Evolutionary conservation across 2,113 vertebrate genomes (phyloP).

Genomic region (Diadophis punctatus): DNA sequence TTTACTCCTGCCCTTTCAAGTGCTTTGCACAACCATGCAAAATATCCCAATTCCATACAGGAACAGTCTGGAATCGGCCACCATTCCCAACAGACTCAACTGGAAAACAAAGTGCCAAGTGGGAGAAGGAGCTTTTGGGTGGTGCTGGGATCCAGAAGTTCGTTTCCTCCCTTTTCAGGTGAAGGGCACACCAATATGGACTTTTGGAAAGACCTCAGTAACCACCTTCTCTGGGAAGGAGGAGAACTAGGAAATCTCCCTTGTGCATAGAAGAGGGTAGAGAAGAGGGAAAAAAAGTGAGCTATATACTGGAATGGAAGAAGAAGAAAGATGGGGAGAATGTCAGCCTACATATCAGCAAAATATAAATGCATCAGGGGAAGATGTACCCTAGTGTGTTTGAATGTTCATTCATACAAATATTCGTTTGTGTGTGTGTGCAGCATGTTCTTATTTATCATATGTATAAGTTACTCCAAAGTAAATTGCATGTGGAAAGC

Average conservation of each 20-base stretch:
- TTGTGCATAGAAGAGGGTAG: background rate
- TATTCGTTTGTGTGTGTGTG: background rate
- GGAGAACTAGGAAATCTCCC: background rate
- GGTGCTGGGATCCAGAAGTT: background rate
- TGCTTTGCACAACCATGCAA: background rate
- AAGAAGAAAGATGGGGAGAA: background rate
- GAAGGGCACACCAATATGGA: background rate
- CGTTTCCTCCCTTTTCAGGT: background rate
- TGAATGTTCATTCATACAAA: background rate
- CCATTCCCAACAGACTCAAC: background rate
- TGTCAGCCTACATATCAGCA: background rate
- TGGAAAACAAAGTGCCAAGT: background rate
- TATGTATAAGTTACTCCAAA: background rate
- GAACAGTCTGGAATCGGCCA: background rate
- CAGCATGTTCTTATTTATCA: background rate
- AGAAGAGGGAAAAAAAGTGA: background rate
- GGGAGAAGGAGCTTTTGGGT: background rate
- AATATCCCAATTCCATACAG: background rate
- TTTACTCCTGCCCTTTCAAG: background rate
- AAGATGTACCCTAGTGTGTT: no score
- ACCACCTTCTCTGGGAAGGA: background rate
- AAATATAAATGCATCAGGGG: background rate
- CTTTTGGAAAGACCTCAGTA: background rate
- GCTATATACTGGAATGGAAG: background rate
- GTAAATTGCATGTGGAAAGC: background rate